Evolutionary conservation across 2,888 invertebrate species (phyloP).

Genomic region (Eledona agricola): DNA sequence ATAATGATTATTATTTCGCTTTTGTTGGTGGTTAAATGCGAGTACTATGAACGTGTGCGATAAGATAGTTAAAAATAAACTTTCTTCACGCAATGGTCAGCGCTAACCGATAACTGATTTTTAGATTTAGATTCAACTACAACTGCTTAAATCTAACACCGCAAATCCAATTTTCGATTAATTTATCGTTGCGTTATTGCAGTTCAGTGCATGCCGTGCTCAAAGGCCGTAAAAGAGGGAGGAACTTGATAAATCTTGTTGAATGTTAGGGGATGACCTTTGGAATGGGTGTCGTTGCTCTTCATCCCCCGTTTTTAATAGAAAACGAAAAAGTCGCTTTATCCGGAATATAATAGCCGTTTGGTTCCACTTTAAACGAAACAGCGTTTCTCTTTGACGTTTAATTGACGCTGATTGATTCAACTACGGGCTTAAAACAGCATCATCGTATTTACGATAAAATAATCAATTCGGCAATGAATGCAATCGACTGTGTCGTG

Average conservation of each 20-base stretch:
- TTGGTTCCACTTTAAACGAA: too few relatives aligned
- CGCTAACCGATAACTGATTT: slow-evolving; percentile 13
- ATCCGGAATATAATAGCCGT: too few relatives aligned
- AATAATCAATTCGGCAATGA: too few relatives aligned
- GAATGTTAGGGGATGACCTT: slow-evolving; percentile 28
- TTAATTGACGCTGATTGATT: too few relatives aligned
- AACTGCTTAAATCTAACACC: slow-evolving; percentile 14
- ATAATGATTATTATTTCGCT: slow-evolving; percentile 14
- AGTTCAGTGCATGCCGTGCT: slow-evolving; percentile 3
- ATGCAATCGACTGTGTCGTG: too few relatives aligned
- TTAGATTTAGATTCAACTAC: slow-evolving; percentile 14
- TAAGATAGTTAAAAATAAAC: slow-evolving; percentile 12
- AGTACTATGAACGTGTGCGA: slow-evolving; percentile 15
- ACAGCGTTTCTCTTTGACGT: too few relatives aligned
- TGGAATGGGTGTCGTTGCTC: slow-evolving; percentile 7
- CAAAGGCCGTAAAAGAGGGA: slow-evolving; percentile 12
- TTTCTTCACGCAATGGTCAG: slow-evolving; percentile 7
- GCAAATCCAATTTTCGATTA: slow-evolving; percentile 9
- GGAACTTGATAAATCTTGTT: slow-evolving; percentile 18
- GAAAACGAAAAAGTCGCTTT: too few relatives aligned
- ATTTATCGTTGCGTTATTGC: slow-evolving; percentile 1
- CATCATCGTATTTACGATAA: too few relatives aligned
- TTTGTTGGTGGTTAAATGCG: slow-evolving; percentile 17
- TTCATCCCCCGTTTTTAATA: slow-evolving; percentile 10
- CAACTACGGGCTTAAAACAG: too few relatives aligned